These are phyloP conservation scores for Parapristionchus giblindavisi DNA, from an alignment of 2,888 invertebrate genomes.

Conservation along the genomic window DNA sequence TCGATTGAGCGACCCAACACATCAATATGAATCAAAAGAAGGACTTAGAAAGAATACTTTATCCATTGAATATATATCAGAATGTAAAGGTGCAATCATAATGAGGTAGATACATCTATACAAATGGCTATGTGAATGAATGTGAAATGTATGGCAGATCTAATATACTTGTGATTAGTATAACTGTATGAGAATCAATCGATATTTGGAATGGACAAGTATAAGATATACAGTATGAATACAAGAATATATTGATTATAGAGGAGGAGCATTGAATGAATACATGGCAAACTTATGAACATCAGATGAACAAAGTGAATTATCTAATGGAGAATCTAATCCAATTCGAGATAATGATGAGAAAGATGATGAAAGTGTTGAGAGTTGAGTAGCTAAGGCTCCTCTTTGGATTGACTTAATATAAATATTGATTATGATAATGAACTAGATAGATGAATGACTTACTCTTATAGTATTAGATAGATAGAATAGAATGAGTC, in stretches of 20 bases:
- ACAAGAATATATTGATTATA: not conserved
- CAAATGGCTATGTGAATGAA: conserved; percentile 2
- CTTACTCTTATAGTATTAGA: conserved; percentile 46
- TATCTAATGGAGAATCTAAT: conserved; percentile 45
- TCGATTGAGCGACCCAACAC: not conserved
- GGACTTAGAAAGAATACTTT: too few relatives aligned
- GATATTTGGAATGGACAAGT: not conserved
- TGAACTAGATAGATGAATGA: not conserved
- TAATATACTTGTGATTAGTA: not conserved
- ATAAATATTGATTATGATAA: not conserved
- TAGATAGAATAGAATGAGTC: conserved; percentile 53
- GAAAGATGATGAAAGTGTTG: conserved; percentile 51
- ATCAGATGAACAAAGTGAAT: conserved; percentile 52
- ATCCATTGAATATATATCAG: not conserved
- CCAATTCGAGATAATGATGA: conserved; percentile 43
- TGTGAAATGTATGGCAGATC: not conserved
- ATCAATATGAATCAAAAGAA: too few relatives aligned
- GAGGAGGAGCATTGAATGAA: conserved; percentile 46
- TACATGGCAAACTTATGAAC: conserved; percentile 53
- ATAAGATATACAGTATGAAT: not conserved
- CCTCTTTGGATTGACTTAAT: conserved; percentile 7
- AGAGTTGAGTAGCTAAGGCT: conserved; percentile 43
- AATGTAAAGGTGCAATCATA: not conserved
- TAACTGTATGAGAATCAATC: not conserved
- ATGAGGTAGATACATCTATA: conserved; percentile 1